phyloP scores from a whole-genome alignment of 2,113 vertebrate genomes.

The Thalassarche chlororhynchos region DNA sequence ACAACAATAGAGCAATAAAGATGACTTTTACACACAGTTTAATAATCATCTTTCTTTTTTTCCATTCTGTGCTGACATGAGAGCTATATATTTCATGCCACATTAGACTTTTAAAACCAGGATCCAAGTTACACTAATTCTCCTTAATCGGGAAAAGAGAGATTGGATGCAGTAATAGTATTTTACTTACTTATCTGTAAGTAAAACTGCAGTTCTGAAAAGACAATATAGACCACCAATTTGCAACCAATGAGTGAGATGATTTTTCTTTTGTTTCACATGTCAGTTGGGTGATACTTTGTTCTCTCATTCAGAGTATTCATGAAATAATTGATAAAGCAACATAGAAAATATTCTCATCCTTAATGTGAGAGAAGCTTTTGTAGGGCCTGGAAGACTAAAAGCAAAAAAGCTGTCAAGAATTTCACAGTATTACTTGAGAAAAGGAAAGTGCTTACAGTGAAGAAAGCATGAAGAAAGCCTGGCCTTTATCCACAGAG shows the following conservation, averaged over 20 bases:
- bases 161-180: not conserved
- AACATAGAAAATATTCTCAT: not conserved
- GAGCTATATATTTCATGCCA: slow-evolving; percentile 49
- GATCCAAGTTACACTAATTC: slow-evolving; percentile 18
- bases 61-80: not conserved
- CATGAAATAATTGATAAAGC: not conserved
- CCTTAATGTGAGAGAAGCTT: not conserved
- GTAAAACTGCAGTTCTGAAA: not conserved
- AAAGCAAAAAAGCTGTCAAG: not conserved
- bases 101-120: slow-evolving; percentile 28
- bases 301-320: not conserved
- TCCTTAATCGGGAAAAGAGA: not conserved
- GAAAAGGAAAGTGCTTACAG: not conserved
- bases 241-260: not conserved
- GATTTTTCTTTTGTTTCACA: not conserved
- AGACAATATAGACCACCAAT: not conserved
- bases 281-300: not conserved
- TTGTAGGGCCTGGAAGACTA: not conserved
- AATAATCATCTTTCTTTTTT: slow-evolving; percentile 32
- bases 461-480: not conserved
- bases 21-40: slow-evolving; percentile 29
- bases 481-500: slow-evolving; percentile 10
- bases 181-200: not conserved
- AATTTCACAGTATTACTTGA: not conserved
- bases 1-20: slow-evolving; percentile 48